phyloP scores from a whole-genome alignment of 1,140 invertebrate genomes.

The Procambarus clarkii region DNA sequence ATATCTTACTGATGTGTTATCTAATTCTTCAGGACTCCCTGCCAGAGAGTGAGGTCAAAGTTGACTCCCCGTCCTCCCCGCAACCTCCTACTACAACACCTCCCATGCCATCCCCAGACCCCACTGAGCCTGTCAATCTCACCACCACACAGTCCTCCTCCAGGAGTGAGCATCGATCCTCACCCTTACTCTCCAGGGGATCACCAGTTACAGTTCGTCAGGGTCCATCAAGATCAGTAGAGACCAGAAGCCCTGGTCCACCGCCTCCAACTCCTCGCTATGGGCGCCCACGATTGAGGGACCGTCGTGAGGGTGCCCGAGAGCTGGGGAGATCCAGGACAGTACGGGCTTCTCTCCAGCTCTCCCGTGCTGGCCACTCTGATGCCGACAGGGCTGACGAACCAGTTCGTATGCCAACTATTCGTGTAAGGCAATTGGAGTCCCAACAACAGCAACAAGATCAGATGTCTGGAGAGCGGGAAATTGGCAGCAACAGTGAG shows the following conservation, averaged over 20 bases:
- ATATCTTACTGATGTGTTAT: not conserved
- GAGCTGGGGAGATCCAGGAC: conserved; percentile 32
- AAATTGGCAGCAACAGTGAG: conserved; percentile 23
- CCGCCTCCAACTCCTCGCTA: conserved; percentile 52
- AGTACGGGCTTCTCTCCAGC: conserved; percentile 35
- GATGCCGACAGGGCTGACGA: conserved; percentile 43
- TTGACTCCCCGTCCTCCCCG: conserved; percentile 59
- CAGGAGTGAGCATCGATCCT: conserved; percentile 74
- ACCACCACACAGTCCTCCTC: conserved; percentile 71
- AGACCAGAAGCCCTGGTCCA: conserved; percentile 41
- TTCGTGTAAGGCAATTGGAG: conserved; percentile 70
- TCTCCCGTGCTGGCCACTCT: not conserved
- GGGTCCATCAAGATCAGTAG: conserved; percentile 35
- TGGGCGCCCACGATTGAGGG: conserved; percentile 43
- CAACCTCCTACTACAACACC: conserved; percentile 55
- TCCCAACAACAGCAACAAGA: conserved; percentile 36
- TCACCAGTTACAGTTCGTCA: conserved; percentile 36
- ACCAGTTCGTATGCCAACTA: conserved; percentile 55
- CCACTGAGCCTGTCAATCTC: conserved; percentile 71
- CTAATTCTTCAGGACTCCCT: conserved; percentile 77
- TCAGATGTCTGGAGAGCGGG: conserved; percentile 17
- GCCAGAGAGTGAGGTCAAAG: conserved; percentile 77
- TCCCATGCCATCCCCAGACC: conserved; percentile 72
- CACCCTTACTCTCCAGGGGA: conserved; percentile 76
- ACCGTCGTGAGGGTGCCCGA: conserved; percentile 26